A percentile compares a stretch with the other conserved stretches of the same genome.
Conservation (phyloP, 1,140 invertebrate species). For the Chironomus striatipennis region DNA sequence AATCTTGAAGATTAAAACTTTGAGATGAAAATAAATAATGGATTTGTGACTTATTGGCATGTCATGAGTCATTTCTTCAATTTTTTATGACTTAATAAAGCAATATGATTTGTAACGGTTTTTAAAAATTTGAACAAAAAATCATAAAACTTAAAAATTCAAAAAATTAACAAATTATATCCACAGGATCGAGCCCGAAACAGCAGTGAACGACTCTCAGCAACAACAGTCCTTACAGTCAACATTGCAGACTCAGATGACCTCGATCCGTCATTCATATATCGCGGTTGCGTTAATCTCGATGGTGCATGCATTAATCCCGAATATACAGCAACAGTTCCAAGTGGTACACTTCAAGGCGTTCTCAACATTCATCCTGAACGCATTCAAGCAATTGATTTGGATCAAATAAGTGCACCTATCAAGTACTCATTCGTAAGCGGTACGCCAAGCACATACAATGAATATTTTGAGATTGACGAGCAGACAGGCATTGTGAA, state of each 20-base stretch:
- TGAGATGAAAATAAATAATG: too few species aligned
- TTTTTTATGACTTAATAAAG: too few species aligned
- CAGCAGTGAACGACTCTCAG: conserved; percentile 59
- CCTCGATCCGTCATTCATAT: conserved; percentile 78
- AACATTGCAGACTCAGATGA: conserved; percentile 83
- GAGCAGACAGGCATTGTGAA: conserved; percentile 66
- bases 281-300: conserved; percentile 66
- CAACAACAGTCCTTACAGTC: conserved; percentile 75
- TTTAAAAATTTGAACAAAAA: neutral
- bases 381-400: conserved; percentile 78
- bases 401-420: conserved; percentile 74
- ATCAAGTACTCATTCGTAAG: conserved; percentile 74
- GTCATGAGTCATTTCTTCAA: too few species aligned
- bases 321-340: conserved; percentile 70
- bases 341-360: conserved; percentile 69
- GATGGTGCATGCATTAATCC: conserved; percentile 76
- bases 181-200: conserved; percentile 74
- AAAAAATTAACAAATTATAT: conserved; percentile 28
- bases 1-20: too few species aligned
- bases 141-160: neutral
- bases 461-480: conserved; percentile 77
- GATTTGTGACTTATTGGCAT: too few species aligned
- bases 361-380: conserved; percentile 76
- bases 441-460: conserved; percentile 64
- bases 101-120: too few species aligned